Percentiles rank a stretch among this genome's conserved stretches.
phyloP scores from a whole-genome alignment of 2,113 vertebrate genomes.

The Muntiacus muntjak region DNA sequence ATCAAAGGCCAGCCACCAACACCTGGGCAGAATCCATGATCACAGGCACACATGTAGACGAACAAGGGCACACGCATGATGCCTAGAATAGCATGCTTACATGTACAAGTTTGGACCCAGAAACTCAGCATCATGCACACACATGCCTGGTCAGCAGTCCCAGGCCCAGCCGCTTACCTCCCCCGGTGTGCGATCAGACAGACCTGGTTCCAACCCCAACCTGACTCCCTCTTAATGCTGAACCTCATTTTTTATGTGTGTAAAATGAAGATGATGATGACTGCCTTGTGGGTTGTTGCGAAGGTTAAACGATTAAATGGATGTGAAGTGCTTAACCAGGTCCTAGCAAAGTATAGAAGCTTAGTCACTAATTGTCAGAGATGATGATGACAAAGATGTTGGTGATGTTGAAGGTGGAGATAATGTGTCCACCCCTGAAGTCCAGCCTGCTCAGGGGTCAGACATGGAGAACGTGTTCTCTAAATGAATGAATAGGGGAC shows the following conservation, averaged over 20 bases:
- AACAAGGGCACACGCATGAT: accelerated
- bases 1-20: not conserved
- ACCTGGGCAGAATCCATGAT: not conserved
- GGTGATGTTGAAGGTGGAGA: not conserved
- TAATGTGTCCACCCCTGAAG: too few relatives aligned
- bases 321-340: not conserved
- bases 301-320: not conserved
- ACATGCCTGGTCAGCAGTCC: accelerated
- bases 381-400: not conserved
- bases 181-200: not conserved
- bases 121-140: accelerated
- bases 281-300: not conserved
- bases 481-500: too few relatives aligned
- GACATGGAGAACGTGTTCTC: not conserved
- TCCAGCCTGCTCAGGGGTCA: not conserved
- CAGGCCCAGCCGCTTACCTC: not conserved
- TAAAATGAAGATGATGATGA: not conserved
- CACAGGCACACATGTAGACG: not conserved
- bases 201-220: not conserved
- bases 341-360: not conserved
- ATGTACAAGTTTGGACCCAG: not conserved
- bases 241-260: not conserved
- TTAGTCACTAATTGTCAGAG: not conserved
- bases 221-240: not conserved
- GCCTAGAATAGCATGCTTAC: not conserved